These are phyloP conservation scores for Hippocampus comes DNA, from an alignment of 2,113 vertebrate genomes.

Conservation along the genomic window DNA sequence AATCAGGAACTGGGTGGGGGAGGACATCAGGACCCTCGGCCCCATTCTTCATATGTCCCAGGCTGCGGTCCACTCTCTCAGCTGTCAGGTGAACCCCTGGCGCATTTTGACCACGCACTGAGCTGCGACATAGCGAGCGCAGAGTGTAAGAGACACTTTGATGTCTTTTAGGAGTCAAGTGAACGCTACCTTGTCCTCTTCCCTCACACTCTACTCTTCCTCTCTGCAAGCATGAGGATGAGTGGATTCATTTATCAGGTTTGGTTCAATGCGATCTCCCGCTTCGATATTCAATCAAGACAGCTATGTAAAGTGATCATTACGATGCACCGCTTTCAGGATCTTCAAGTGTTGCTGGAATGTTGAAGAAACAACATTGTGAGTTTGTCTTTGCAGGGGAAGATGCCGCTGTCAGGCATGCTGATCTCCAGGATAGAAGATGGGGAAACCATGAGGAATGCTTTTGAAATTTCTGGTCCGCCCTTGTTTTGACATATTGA, in stretches of 20 bases:
- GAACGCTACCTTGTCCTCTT: conserved; percentile 94
- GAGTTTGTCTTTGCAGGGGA: conserved; percentile 73
- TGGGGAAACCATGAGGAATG: conserved; percentile 82
- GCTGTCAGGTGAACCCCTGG: conserved; percentile 77
- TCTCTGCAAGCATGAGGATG: conserved; percentile 94
- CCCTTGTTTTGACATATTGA: background rate
- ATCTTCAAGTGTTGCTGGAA: background rate
- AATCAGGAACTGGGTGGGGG: conserved; percentile 93
- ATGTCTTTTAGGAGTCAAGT: conserved; percentile 80
- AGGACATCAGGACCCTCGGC: conserved; percentile 87
- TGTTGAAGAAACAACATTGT: background rate
- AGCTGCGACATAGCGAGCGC: background rate
- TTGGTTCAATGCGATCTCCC: background rate
- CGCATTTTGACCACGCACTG: background rate
- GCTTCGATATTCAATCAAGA: background rate
- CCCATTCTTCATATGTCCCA: conserved; percentile 90
- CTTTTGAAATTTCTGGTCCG: conserved; percentile 95
- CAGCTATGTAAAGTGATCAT: background rate
- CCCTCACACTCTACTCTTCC: conserved; percentile 85
- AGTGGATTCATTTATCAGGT: conserved; percentile 99
- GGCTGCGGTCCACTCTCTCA: conserved; percentile 82
- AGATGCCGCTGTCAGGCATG: conserved; percentile 86
- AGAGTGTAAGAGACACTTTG: background rate
- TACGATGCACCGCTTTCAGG: background rate
- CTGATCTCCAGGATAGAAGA: conserved; percentile 89